phyloP scores from a whole-genome alignment of 1,140 invertebrate species.

The Apis dorsata region DNA sequence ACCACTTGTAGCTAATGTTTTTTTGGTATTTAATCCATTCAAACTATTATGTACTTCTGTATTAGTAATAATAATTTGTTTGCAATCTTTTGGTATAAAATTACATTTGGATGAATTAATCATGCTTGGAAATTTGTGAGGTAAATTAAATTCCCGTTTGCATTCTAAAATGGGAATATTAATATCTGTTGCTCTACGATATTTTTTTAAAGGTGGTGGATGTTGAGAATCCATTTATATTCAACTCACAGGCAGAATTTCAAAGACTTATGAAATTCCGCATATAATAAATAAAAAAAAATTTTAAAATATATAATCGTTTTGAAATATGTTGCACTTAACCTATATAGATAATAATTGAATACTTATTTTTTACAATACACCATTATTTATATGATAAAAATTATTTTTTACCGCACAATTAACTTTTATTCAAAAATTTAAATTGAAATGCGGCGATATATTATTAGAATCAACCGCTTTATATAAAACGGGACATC shows the following conservation, averaged over 20 bases:
- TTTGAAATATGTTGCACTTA: not conserved
- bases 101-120: not conserved
- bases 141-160: constrained; percentile 50
- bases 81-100: not conserved
- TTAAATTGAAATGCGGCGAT: not conserved
- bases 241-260: not conserved
- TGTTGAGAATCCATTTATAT: constrained; percentile 29
- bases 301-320: not conserved
- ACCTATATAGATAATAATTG: not conserved
- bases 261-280: too few species aligned
- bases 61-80: not conserved
- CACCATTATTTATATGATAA: too few species aligned
- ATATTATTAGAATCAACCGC: not conserved
- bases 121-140: constrained; percentile 54
- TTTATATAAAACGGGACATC: constrained; percentile 24
- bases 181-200: not conserved
- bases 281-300: not conserved
- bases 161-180: constrained; percentile 20
- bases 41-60: not conserved
- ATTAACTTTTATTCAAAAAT: not conserved
- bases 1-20: not conserved
- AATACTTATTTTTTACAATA: not conserved
- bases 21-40: not conserved
- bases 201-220: not conserved
- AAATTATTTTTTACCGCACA: not conserved